Conservation (phyloP, 1,140 invertebrate species). For the Orchesella cincta region DNA sequence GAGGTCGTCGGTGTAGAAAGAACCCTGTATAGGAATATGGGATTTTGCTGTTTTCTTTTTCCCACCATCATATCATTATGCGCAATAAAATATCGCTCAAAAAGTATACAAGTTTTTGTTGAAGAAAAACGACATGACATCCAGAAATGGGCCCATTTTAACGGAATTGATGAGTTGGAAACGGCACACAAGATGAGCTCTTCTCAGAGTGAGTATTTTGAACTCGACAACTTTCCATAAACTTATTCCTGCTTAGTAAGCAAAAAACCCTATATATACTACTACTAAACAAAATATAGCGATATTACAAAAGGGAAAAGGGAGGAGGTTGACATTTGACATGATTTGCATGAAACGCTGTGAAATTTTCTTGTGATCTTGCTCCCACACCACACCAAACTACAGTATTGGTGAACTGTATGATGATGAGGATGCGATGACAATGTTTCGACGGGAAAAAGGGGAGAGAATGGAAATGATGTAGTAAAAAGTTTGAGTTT, state of each 20-base stretch:
- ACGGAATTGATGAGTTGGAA: slow-evolving; percentile 26
- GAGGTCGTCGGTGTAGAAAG: not conserved
- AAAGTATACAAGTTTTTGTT: slow-evolving; percentile 4
- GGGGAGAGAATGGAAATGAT: slow-evolving; percentile 13
- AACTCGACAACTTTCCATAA: not conserved
- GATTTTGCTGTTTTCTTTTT: not conserved
- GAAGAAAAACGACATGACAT: slow-evolving; percentile 17
- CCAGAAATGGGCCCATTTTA: slow-evolving; percentile 3
- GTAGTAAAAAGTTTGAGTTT: no score
- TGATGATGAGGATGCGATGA: not conserved
- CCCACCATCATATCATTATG: not conserved
- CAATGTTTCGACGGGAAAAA: slow-evolving; percentile 22
- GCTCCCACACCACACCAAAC: not conserved
- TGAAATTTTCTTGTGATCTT: slow-evolving; percentile 11
- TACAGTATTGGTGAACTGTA: not conserved
- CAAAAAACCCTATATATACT: not conserved
- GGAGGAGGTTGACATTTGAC: slow-evolving; percentile 47
- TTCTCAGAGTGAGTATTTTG: no score
- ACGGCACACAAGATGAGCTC: no score
- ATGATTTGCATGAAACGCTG: slow-evolving; percentile 45
- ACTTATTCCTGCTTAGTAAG: no score
- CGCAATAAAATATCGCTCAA: not conserved
- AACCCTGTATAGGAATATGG: not conserved
- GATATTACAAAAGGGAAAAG: slow-evolving; percentile 38
- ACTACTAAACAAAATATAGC: not conserved